phyloP scores from a whole-genome alignment of 2,113 vertebrate species.

The Andinoacara biseriatus region DNA sequence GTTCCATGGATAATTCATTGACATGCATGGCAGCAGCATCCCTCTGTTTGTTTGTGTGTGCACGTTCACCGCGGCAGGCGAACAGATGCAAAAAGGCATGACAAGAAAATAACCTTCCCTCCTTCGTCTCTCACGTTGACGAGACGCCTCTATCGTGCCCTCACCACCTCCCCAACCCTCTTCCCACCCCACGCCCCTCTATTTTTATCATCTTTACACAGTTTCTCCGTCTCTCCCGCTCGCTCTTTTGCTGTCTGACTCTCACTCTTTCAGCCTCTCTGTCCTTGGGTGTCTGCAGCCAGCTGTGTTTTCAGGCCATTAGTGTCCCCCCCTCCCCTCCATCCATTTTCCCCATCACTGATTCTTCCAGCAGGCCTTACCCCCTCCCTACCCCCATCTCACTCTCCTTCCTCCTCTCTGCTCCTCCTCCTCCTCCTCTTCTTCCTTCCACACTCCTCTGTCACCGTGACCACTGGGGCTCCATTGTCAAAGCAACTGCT shows the following conservation, averaged over 20 bases:
- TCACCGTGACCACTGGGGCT: constrained; percentile 70
- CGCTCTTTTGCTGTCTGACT: constrained; percentile 25
- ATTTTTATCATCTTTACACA: constrained; percentile 68
- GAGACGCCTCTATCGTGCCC: constrained; percentile 41
- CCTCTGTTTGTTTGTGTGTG: constrained; percentile 37
- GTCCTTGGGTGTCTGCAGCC: constrained; percentile 78
- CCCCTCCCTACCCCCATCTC: constrained; percentile 42
- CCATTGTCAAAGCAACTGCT: constrained; percentile 66
- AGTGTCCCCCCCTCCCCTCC: constrained; percentile 55
- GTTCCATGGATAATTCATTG: constrained; percentile 67
- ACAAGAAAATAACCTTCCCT: constrained; percentile 66
- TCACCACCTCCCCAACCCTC: background rate
- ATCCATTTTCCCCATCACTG: constrained; percentile 77
- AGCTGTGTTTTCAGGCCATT: constrained; percentile 78
- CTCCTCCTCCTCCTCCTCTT: constrained; percentile 20
- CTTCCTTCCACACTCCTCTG: constrained; percentile 42
- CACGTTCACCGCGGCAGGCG: background rate
- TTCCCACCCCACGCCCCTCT: constrained; percentile 28
- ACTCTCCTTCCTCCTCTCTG: constrained; percentile 29
- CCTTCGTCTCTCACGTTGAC: constrained; percentile 50
- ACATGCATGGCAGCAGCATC: constrained; percentile 43
- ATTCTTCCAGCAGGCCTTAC: constrained; percentile 68
- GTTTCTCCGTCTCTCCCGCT: constrained; percentile 22
- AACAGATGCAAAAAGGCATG: constrained; percentile 62
- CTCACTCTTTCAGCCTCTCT: constrained; percentile 54